Base-by-base conservation (phyloP, 2,888 invertebrate genomes). In the Lycia hirtaria region DNA sequence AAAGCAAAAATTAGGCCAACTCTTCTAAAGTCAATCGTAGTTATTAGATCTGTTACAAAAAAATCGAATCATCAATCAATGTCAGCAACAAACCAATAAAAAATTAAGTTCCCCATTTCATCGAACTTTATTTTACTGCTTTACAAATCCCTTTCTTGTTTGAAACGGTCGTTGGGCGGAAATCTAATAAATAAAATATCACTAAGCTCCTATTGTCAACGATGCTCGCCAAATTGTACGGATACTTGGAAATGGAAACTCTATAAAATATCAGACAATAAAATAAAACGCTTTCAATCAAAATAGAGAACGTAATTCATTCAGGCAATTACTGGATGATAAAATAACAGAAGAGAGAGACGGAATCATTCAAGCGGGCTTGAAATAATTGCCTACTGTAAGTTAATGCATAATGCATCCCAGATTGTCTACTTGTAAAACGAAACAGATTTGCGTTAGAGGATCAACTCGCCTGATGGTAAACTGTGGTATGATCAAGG, bases 301-400 rank as follows among this genome's bases (percentile, higher is more conserved):
- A 44, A 54, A 53, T 38, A n/a, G 26, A 54, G 14, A n/a, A 41
- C 26, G 41, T 54, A 30, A 53, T 53, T 48, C 26, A 48, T 40
- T 54, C 14, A 26, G 15, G 41, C 47, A 35, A n/a, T 33, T 33
- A 32, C 33, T 20, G 37, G 26, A 19, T 40, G 28, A 14, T 28
- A 14, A 24, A 26, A 10, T 0, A 14, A 6, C 9, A 2, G 12
- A 12, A 1, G 9, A 30, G 19, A 49, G 38, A 49, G 30, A 30
- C 12, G 44, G 12, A 4, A 19, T 3, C 4, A 9, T 14, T 9
- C n/a, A 19, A 37, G 5, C 5, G 3, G 2, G 24, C 15, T 15
- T n/a, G 10, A 22, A 40, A 40, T 26, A 26, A 15, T 15, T 41
- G 41, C 41, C 24, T 41, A 41, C 22, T 0, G 0, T 17, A 35